These are phyloP conservation scores for Microplitis mediator DNA, from an alignment of 1,140 invertebrate species.

Conservation along the genomic window DNA sequence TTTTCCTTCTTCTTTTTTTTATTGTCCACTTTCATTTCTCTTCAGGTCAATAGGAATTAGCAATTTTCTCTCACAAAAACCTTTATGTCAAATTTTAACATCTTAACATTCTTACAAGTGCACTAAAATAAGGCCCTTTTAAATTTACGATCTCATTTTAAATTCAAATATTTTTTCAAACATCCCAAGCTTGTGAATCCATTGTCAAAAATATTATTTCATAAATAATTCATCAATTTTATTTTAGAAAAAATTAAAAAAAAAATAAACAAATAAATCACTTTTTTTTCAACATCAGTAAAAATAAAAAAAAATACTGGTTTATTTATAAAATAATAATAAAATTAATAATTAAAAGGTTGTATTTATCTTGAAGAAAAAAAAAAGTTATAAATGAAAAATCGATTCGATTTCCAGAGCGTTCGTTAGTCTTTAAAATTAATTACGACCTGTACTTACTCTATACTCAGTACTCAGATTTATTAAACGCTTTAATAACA, in stretches of 20 bases:
- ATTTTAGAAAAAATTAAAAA: too few species aligned
- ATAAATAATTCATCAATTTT: background rate
- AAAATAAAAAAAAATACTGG: background rate
- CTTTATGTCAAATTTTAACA: too few species aligned
- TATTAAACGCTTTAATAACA: conserved; percentile 1
- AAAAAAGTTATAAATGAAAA: conserved; percentile 1
- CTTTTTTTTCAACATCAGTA: background rate
- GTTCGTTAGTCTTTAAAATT: conserved; percentile 17
- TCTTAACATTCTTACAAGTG: too few species aligned
- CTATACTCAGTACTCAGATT: background rate
- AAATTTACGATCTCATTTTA: too few species aligned
- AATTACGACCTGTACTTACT: background rate
- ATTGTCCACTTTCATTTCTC: background rate
- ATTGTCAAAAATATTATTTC: too few species aligned
- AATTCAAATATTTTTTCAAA: too few species aligned
- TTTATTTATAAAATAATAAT: background rate
- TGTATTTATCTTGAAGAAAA: background rate
- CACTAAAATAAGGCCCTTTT: too few species aligned
- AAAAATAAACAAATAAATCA: background rate
- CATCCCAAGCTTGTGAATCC: too few species aligned
- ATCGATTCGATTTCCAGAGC: conserved; percentile 13
- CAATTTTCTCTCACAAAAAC: background rate
- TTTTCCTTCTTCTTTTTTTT: too few species aligned
- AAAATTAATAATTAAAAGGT: background rate
- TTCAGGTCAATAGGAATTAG: background rate